These are phyloP conservation scores for rabbit (Oryctolagus cuniculus) DNA, from an alignment of 2,113 vertebrate species.

Conservation along the genomic window DNA sequence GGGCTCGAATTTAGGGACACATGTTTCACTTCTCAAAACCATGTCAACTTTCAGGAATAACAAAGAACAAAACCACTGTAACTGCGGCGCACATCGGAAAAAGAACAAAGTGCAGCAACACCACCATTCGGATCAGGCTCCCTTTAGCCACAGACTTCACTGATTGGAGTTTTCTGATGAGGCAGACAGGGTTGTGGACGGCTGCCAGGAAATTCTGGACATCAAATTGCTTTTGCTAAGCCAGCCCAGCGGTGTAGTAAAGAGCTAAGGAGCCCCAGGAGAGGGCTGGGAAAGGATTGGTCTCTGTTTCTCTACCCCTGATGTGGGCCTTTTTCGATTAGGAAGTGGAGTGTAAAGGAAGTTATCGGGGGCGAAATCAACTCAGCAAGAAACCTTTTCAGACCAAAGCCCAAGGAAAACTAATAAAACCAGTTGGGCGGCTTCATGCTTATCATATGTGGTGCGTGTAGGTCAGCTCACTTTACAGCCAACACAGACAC, in stretches of 20 bases:
- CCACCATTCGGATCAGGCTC: constrained; percentile 66
- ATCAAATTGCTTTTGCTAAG: constrained; percentile 79
- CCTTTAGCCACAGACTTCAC: constrained; percentile 58
- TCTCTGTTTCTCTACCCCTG: constrained; percentile 69
- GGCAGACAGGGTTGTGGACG: constrained; percentile 72
- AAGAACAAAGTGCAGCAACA: constrained; percentile 70
- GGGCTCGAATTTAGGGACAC: not conserved
- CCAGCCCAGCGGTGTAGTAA: constrained; percentile 63
- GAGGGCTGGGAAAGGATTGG: constrained; percentile 75
- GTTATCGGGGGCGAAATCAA: constrained; percentile 76
- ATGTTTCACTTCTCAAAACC: constrained; percentile 28
- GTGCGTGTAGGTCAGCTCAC: constrained; percentile 20
- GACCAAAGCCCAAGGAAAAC: constrained; percentile 73
- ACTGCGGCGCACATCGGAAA: not conserved
- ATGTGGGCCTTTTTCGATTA: constrained; percentile 77
- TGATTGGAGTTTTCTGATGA: constrained; percentile 80
- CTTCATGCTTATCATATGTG: constrained; percentile 63
- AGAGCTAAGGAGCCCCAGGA: constrained; percentile 78
- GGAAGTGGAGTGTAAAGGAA: constrained; percentile 75
- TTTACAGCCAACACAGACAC: constrained; percentile 50
- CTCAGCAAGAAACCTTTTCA: constrained; percentile 75
- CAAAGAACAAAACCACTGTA: constrained; percentile 42
- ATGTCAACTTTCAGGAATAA: not conserved
- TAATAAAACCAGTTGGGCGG: constrained; percentile 68
- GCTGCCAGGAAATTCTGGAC: constrained; percentile 80